These are phyloP conservation scores for Neocrepidodera transversa DNA, from an alignment of 2,888 invertebrate species.

Conservation along the genomic window DNA sequence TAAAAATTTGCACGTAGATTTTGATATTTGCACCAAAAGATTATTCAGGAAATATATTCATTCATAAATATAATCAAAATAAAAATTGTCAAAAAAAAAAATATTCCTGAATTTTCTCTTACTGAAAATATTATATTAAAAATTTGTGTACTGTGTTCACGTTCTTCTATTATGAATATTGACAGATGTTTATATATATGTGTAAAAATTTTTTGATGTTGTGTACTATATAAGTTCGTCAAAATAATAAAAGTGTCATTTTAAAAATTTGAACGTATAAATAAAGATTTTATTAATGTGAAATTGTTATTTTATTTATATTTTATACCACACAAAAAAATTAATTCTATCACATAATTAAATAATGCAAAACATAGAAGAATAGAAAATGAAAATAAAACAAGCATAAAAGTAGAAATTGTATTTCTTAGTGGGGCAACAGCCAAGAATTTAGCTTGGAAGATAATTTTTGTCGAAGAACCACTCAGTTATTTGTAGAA, in stretches of 20 bases:
- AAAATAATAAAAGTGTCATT: constrained; percentile 34
- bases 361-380: no score
- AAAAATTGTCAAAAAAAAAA: constrained; percentile 1
- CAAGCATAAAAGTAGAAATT: no score
- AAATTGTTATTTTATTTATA: constrained; percentile 1
- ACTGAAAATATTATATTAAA: constrained; percentile 19
- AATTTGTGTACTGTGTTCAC: constrained; percentile 31
- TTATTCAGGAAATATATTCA: constrained; percentile 20
- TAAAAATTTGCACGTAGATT: constrained; percentile 26
- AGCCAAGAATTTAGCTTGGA: no score
- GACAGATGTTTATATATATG: constrained; percentile 28
- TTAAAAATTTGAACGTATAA: constrained; percentile 33
- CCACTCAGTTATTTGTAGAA: no score
- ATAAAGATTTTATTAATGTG: constrained; percentile 38
- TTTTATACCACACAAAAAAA: not conserved
- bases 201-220: constrained; percentile 37
- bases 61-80: not conserved
- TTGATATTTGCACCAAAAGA: constrained; percentile 24
- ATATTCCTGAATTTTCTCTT: constrained; percentile 25
- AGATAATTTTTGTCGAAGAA: no score
- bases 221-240: constrained; percentile 35
- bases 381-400: no score
- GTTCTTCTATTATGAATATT: constrained; percentile 28
- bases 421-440: no score
- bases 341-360: no score